These are phyloP conservation scores for Coreius guichenoti DNA, from an alignment of 2,797 vertebrate genomes.

Conservation along the genomic window DNA sequence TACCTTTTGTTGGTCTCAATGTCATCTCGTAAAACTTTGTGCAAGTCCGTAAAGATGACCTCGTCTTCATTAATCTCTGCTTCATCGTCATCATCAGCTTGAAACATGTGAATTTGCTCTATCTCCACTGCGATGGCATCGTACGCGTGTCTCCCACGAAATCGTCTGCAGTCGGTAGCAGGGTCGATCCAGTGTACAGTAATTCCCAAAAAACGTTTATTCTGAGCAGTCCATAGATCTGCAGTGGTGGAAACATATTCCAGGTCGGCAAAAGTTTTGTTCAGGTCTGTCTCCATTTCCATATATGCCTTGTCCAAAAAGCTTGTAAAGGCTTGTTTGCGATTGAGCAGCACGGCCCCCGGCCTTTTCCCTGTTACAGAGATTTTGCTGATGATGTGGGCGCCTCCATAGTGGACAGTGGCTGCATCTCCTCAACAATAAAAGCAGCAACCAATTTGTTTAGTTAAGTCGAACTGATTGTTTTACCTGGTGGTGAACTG, in stretches of 20 bases:
- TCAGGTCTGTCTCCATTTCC: slow-evolving; percentile 32
- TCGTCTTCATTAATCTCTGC: neutral
- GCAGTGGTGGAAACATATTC: slow-evolving; percentile 42
- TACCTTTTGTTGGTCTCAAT: neutral
- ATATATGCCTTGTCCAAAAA: slow-evolving; percentile 18
- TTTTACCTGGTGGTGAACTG: slow-evolving; percentile 24
- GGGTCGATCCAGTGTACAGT: slow-evolving; percentile 40
- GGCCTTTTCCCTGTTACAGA: neutral
- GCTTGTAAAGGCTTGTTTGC: slow-evolving; percentile 33
- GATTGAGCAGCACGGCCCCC: neutral
- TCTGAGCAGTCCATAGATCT: slow-evolving; percentile 27
- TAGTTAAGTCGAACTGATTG: neutral
- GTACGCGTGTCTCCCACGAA: slow-evolving; percentile 19
- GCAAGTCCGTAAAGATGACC: neutral
- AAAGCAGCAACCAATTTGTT: slow-evolving; percentile 24
- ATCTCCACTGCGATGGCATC: slow-evolving; percentile 38
- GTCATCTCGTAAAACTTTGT: neutral
- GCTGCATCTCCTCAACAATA: slow-evolving; percentile 31
- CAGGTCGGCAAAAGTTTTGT: slow-evolving; percentile 25
- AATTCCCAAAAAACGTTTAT: slow-evolving; percentile 35
- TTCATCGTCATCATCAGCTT: neutral
- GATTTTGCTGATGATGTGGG: slow-evolving; percentile 34
- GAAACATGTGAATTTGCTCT: slow-evolving; percentile 23
- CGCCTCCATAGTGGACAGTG: slow-evolving; percentile 24
- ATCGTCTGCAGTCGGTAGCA: slow-evolving; percentile 4